These are phyloP conservation scores for Thinocorus orbignyianus DNA, from an alignment of 2,113 vertebrate genomes.

Conservation along the genomic window DNA sequence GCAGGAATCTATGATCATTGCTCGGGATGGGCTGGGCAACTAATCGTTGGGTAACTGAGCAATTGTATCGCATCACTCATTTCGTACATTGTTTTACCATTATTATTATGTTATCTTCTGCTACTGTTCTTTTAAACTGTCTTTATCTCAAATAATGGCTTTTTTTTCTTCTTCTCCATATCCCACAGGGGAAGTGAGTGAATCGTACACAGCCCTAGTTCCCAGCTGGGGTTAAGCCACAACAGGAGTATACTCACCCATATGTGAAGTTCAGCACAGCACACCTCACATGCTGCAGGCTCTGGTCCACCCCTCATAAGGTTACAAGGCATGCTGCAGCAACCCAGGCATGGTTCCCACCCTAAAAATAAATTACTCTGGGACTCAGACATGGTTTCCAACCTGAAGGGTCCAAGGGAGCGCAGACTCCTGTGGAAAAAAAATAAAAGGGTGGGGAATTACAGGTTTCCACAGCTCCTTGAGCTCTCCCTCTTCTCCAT, in stretches of 20 bases:
- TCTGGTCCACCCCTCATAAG: not conserved
- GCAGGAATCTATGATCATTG: not conserved
- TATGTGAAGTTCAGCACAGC: not conserved
- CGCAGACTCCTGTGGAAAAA: not conserved
- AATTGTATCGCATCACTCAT: not conserved
- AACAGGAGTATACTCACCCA: accelerated
- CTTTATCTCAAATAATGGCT: not conserved
- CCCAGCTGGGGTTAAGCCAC: not conserved
- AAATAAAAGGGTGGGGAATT: not conserved
- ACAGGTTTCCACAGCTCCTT: not conserved
- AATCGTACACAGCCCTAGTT: not conserved
- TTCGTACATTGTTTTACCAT: not conserved
- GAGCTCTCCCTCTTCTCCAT: not conserved
- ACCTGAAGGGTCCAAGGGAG: not conserved
- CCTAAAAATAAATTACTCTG: not conserved
- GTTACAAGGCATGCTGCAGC: not conserved
- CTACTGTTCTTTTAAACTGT: not conserved
- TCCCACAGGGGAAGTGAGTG: not conserved
- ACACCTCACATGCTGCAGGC: not conserved
- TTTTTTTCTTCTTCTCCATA: not conserved
- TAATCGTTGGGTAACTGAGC: not conserved
- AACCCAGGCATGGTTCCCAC: not conserved
- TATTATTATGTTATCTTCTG: not conserved
- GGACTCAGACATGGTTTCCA: no score
- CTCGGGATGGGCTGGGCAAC: not conserved